These are phyloP conservation scores for Musca domestica DNA, from an alignment of 1,140 invertebrate genomes.

Conservation along the genomic window DNA sequence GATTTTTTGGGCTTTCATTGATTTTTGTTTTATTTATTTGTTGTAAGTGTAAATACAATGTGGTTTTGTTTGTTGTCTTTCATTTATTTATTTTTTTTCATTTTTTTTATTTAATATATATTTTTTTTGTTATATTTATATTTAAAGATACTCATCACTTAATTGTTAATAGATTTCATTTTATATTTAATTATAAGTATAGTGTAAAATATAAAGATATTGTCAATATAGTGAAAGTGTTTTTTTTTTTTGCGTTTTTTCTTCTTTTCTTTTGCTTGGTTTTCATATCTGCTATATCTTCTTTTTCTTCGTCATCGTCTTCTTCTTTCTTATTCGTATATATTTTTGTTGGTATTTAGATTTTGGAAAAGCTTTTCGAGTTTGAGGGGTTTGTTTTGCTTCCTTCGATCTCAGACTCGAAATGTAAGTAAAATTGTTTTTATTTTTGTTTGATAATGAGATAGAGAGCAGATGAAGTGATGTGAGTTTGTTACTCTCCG, in stretches of 20 bases:
- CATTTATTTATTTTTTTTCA: neutral
- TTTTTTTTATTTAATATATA: constrained; percentile 5
- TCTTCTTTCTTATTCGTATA: neutral
- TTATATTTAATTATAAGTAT: constrained; percentile 21
- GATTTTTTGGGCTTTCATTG: neutral
- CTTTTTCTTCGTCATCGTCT: neutral
- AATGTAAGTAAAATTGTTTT: no score
- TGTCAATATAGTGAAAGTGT: constrained; percentile 22
- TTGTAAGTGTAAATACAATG: constrained; percentile 19
- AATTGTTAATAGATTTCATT: constrained; percentile 15
- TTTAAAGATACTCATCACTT: constrained; percentile 20
- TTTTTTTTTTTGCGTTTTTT: constrained; percentile 18
- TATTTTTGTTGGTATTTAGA: neutral
- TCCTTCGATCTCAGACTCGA: neutral
- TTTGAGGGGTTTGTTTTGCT: neutral
- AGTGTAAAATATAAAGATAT: constrained; percentile 23
- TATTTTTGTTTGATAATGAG: no score
- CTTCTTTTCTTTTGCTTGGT: neutral
- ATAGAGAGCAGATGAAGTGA: no score
- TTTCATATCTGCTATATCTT: neutral
- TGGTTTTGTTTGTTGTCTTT: no score
- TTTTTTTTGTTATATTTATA: neutral
- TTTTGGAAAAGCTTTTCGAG: constrained; percentile 5
- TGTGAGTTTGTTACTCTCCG: no score
- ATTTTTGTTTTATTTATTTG: neutral